These are phyloP conservation scores for Oreochromis tanganicae DNA, from an alignment of 2,113 vertebrate genomes.

Conservation along the genomic window DNA sequence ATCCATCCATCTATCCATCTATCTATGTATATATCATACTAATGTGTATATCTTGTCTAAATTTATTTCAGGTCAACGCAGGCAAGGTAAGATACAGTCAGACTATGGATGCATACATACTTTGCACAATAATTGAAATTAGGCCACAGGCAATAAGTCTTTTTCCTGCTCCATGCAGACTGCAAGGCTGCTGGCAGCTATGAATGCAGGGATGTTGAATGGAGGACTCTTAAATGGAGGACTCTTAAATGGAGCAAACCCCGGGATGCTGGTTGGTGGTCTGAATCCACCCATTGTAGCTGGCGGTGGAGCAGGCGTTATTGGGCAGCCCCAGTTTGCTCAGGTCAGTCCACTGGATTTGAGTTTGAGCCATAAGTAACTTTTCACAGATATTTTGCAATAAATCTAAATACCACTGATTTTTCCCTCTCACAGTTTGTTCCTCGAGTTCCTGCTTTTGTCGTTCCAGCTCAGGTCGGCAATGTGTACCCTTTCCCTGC, in stretches of 20 bases:
- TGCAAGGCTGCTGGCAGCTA: slow-evolving; percentile 36
- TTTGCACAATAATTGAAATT: neutral
- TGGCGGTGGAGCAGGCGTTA: slow-evolving; percentile 29
- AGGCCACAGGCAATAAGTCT: neutral
- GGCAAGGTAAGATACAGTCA: slow-evolving; percentile 51
- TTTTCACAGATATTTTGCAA: neutral
- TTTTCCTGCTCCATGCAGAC: slow-evolving; percentile 22
- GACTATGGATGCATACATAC: neutral
- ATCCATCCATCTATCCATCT: neutral
- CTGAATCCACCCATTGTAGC: slow-evolving; percentile 30
- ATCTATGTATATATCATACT: neutral
- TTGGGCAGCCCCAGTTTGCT: slow-evolving; percentile 51
- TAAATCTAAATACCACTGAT: neutral
- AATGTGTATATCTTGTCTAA: neutral
- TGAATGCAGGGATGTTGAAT: slow-evolving; percentile 32
- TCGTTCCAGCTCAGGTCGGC: slow-evolving; percentile 1
- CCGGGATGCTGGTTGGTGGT: slow-evolving; percentile 33
- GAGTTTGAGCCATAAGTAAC: neutral
- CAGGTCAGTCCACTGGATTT: slow-evolving; percentile 40
- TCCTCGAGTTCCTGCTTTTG: slow-evolving; percentile 33
- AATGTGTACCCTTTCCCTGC: slow-evolving; percentile 38
- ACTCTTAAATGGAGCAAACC: neutral
- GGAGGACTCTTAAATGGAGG: neutral
- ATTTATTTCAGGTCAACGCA: slow-evolving; percentile 44
- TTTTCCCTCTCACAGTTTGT: slow-evolving; percentile 30